Evolutionary conservation across 2,888 invertebrate species (phyloP).

Genomic region (Phengaris arion): DNA sequence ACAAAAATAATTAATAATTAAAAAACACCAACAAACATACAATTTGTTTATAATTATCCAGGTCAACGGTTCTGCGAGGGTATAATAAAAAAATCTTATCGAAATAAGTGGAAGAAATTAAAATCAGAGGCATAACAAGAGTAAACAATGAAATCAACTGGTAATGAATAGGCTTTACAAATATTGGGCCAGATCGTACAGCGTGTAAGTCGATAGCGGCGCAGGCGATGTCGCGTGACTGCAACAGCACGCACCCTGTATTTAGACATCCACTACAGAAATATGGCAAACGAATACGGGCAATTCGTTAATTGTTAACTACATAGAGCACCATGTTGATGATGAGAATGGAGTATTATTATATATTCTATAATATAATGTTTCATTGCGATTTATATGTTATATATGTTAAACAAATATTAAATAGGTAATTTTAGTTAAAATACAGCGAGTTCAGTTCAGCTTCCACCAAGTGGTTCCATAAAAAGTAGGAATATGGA

Average conservation of each 20-base stretch:
- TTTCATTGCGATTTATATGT: too few relatives aligned
- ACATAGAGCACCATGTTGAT: neutral
- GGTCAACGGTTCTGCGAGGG: constrained; percentile 11
- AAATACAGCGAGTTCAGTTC: too few relatives aligned
- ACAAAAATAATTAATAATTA: constrained; percentile 12
- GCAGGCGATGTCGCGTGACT: constrained; percentile 71
- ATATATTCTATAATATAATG: too few relatives aligned
- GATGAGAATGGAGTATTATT: neutral
- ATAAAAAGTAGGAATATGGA: too few relatives aligned
- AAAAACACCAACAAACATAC: constrained; percentile 4
- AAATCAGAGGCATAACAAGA: constrained; percentile 40
- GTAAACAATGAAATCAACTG: constrained; percentile 69
- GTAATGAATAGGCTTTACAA: constrained; percentile 74
- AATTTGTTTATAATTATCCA: constrained; percentile 13
- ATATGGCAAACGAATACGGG: neutral
- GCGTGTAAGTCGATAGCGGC: constrained; percentile 74
- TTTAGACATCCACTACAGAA: constrained; percentile 55
- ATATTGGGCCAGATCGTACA: constrained; percentile 75
- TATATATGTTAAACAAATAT: too few relatives aligned
- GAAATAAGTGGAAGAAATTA: constrained; percentile 26
- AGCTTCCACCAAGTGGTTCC: too few relatives aligned
- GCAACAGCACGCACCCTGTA: constrained; percentile 53
- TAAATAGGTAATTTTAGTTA: too few relatives aligned
- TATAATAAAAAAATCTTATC: constrained; percentile 25
- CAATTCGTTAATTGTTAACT: neutral